Evolutionary conservation across 2,113 vertebrate species (phyloP), one percentile per base, ranked within the genome.

Genomic region (Petromus typicus): DNA sequence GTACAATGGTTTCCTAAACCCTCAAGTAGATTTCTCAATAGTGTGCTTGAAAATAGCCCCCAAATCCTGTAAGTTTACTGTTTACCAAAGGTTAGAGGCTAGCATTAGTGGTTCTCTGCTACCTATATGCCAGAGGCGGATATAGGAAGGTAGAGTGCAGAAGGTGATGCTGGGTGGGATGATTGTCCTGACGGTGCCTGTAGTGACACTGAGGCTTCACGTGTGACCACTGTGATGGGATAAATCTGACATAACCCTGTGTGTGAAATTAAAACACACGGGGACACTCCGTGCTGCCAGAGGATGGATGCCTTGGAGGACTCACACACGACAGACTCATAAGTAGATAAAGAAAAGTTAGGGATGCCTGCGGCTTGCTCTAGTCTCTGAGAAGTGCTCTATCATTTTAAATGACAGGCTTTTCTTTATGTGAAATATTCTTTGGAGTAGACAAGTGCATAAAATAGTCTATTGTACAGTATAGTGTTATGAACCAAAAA

Each of bases 371-470:
- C 59, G n/a, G 14, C 9, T 37, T 73, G 23, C 45, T 14, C n/a
- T 85, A 51, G 48, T 27, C 57, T 66, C 54, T 81, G 37, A 40
- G 81, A 75, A 84, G 32, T 14, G 30, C 27, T 76, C 64, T 0
- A 27, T 3, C 7, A 22, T 66, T 79, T 95, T 64, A 85, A 81
- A 64, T 20, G 4, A 64, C 11, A 61, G 12, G 30, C 48, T 82
- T 79, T 51, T 18, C 61, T 94, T 69, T 63, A 25, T 61, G 48
- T 20, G 54, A 78, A 76, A 16, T 67, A 8, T 79, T 84, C 75
- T 23, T 95, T 96, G 20, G 16, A 59, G 7, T 84, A 16, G 7
- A n/a, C 14, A 86, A 86, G 89, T 66, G 79, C 11, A 20, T 30
- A 43, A 79, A 61, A 17, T 48, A 51, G 37, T 92, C 30, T 5